These are phyloP conservation scores for Drosophila albomicans DNA, from an alignment of 1,140 invertebrate species.

Conservation along the genomic window DNA sequence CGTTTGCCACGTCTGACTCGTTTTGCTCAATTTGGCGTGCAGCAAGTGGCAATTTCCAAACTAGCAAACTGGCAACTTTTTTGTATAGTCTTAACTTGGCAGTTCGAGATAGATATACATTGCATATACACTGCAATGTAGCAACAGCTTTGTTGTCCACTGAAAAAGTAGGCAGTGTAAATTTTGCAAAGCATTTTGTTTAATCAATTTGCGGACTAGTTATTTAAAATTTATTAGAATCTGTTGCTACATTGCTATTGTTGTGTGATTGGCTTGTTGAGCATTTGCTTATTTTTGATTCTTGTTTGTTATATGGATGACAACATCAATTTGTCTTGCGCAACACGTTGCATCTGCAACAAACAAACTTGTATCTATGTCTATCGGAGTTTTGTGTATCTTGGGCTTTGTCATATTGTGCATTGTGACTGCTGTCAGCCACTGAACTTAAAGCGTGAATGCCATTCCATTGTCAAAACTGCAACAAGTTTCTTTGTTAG, in stretches of 20 bases:
- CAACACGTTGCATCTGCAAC: slow-evolving; percentile 24
- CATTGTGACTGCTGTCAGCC: neutral
- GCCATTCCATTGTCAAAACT: neutral
- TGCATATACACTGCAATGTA: too few species aligned
- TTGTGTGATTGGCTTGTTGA: neutral
- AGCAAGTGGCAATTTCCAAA: slow-evolving; percentile 21
- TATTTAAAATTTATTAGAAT: slow-evolving; percentile 46
- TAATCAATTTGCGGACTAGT: slow-evolving; percentile 42
- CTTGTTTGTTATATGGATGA: slow-evolving; percentile 13
- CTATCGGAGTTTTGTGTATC: neutral
- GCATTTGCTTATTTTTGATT: neutral
- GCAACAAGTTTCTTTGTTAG: slow-evolving; percentile 1
- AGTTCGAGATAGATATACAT: neutral
- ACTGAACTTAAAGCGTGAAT: neutral
- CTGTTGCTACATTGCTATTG: slow-evolving; percentile 7
- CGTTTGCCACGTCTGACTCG: slow-evolving; percentile 11
- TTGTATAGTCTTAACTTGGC: slow-evolving; percentile 15
- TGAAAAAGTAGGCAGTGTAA: slow-evolving; percentile 30
- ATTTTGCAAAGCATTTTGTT: slow-evolving; percentile 24
- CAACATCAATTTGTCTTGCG: slow-evolving; percentile 12
- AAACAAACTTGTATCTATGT: slow-evolving; percentile 2
- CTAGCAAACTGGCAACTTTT: slow-evolving; percentile 25
- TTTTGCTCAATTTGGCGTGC: slow-evolving; percentile 34
- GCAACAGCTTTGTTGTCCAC: too few species aligned
- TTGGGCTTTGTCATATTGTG: slow-evolving; percentile 9